These are phyloP conservation scores for Semnopithecus entellus DNA, from an alignment of 2,113 vertebrate genomes.

Conservation along the genomic window DNA sequence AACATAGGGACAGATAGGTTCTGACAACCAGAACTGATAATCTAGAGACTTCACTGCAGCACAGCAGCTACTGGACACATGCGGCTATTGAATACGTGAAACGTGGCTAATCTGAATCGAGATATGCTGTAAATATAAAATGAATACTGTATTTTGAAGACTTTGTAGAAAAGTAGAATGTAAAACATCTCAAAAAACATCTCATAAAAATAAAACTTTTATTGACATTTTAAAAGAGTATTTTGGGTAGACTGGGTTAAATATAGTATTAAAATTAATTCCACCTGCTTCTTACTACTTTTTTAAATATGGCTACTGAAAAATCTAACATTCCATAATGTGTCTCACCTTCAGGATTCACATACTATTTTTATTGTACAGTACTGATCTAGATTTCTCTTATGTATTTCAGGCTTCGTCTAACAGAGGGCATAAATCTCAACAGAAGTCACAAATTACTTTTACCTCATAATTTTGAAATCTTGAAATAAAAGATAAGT, in stretches of 20 bases:
- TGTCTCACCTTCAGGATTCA: neutral
- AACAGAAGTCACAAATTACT: neutral
- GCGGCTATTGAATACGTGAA: neutral
- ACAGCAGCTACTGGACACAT: accelerated
- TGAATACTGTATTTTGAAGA: neutral
- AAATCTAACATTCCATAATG: neutral
- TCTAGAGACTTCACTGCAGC: neutral
- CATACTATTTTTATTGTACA: neutral
- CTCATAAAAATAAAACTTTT: neutral
- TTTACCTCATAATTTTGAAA: neutral
- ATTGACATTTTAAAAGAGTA: neutral
- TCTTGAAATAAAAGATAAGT: neutral
- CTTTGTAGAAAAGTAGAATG: neutral
- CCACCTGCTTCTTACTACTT: neutral
- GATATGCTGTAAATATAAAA: neutral
- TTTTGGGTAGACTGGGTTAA: neutral
- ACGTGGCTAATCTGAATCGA: neutral
- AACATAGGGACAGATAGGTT: neutral
- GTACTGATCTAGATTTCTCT: neutral
- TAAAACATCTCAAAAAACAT: neutral
- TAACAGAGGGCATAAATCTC: neutral
- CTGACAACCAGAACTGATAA: neutral
- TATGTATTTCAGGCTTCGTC: neutral
- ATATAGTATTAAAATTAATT: neutral
- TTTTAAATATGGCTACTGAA: neutral